A percentile compares a stretch with the other conserved stretches of the same genome.
phyloP scores from a whole-genome alignment of 2,797 vertebrate genomes.

The Pagetopsis macropterus region DNA sequence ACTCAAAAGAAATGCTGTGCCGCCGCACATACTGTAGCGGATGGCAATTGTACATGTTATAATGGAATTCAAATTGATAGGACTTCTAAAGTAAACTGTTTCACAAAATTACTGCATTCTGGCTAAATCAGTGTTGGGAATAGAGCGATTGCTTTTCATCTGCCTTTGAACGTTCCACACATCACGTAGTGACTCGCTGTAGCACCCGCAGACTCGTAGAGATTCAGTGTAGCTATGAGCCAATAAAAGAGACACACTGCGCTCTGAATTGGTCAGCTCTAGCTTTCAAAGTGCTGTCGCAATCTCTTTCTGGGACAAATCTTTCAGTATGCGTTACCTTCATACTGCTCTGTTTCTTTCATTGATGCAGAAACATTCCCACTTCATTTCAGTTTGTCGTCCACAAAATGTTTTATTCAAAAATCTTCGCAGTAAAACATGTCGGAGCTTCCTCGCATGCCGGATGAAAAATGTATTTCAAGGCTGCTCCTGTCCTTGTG shows the following conservation, averaged over 20 bases:
- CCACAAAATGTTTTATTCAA: constrained; percentile 11
- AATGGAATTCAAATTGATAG: constrained; percentile 33
- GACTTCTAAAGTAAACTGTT: constrained; percentile 25
- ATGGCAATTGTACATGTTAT: constrained; percentile 29
- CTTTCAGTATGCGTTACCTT: constrained; percentile 13
- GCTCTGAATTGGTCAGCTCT: constrained; percentile 22
- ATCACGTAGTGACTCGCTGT: constrained; percentile 35
- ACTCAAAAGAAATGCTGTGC: background rate
- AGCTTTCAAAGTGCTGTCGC: constrained; percentile 23
- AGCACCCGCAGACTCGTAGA: constrained; percentile 15
- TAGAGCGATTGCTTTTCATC: constrained; percentile 27
- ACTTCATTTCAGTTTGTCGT: constrained; percentile 7
- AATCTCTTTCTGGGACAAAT: constrained; percentile 19
- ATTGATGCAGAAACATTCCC: background rate
- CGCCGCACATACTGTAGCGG: background rate
- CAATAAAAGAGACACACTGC: constrained; percentile 17
- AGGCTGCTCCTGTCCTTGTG: background rate
- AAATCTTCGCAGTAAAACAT: constrained; percentile 16
- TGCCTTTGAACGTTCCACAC: constrained; percentile 37
- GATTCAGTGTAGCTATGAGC: constrained; percentile 11
- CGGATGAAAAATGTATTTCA: constrained; percentile 8
- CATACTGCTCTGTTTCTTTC: constrained; percentile 29
- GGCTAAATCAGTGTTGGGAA: constrained; percentile 31
- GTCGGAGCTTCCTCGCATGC: background rate
- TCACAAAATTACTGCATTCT: constrained; percentile 14